Evolutionary conservation across 2,797 vertebrate genomes (phyloP).

Genomic region (Decapterus maruadsi): DNA sequence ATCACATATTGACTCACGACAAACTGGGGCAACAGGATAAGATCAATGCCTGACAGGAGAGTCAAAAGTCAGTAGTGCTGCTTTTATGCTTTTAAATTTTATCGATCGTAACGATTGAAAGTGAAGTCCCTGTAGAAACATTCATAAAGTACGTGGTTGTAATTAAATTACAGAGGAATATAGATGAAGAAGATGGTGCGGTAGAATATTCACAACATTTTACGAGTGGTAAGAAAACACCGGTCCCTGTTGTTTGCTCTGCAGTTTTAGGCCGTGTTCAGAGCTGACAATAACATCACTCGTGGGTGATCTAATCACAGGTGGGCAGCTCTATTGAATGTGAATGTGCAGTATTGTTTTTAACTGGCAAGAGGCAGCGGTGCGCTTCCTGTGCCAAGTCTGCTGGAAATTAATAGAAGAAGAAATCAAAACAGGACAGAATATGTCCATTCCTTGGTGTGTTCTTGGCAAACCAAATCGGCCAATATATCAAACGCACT

Average conservation of each 20-base stretch:
- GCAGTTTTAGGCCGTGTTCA: neutral
- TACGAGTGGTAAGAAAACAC: conserved; percentile 13
- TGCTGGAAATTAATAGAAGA: too few relatives aligned
- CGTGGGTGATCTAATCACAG: too few relatives aligned
- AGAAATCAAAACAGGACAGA: too few relatives aligned
- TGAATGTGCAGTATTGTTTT: too few relatives aligned
- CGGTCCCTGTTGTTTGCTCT: conserved; percentile 16
- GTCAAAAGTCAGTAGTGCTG: neutral
- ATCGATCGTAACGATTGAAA: neutral
- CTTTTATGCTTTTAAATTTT: conserved; percentile 21
- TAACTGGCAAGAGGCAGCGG: too few relatives aligned
- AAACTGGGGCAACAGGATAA: neutral
- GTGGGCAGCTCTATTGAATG: too few relatives aligned
- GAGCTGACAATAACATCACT: too few relatives aligned
- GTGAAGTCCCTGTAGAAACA: neutral
- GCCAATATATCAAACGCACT: too few relatives aligned
- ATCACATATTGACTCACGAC: conserved; percentile 1
- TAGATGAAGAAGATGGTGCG: neutral
- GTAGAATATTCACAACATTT: neutral
- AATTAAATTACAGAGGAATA: neutral
- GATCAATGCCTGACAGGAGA: neutral
- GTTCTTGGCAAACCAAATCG: too few relatives aligned
- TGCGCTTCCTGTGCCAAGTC: too few relatives aligned
- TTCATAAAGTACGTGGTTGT: neutral
- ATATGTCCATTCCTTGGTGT: too few relatives aligned